Evolutionary conservation across 2,797 vertebrate species (phyloP).

Genomic region (Cryptoblepharus egeriae): DNA sequence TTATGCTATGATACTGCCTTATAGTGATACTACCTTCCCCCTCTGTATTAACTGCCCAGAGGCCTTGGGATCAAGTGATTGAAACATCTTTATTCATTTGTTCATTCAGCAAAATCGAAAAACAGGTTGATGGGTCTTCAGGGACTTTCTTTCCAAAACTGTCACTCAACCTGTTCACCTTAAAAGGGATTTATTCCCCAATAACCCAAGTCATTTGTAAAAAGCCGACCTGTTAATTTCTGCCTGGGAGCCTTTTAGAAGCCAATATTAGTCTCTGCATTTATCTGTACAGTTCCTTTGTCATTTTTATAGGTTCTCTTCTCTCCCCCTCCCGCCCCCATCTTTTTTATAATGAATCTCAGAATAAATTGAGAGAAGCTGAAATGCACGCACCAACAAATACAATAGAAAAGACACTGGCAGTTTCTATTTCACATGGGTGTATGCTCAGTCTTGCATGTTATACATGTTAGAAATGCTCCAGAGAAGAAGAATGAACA

Average conservation of each 20-base stretch:
- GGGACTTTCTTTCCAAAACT: neutral
- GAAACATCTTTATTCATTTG: neutral
- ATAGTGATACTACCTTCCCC: neutral
- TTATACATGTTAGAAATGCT: slow-evolving; percentile 9
- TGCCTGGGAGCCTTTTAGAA: slow-evolving; percentile 7
- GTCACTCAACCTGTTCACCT: neutral
- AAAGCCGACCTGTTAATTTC: slow-evolving; percentile 21
- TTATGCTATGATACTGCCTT: neutral
- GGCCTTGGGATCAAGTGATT: neutral
- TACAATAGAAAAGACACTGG: neutral
- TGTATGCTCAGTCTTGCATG: neutral
- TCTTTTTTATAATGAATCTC: slow-evolving; percentile 20
- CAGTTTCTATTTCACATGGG: slow-evolving; percentile 13
- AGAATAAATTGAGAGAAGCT: slow-evolving; percentile 18
- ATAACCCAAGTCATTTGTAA: slow-evolving; percentile 21
- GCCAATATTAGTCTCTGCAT: neutral
- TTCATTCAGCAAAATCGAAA: neutral
- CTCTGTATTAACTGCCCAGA: neutral
- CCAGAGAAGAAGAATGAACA: neutral
- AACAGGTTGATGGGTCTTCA: neutral
- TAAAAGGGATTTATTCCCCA: slow-evolving; percentile 28
- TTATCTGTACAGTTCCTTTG: slow-evolving; percentile 1
- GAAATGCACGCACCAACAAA: neutral
- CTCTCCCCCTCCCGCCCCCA: neutral
- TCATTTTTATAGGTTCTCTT: slow-evolving; percentile 15